A percentile compares a stretch with the other conserved stretches of the same genome.
Conservation (phyloP, 2,888 invertebrate species). For the Nemotelus pantherinus region DNA sequence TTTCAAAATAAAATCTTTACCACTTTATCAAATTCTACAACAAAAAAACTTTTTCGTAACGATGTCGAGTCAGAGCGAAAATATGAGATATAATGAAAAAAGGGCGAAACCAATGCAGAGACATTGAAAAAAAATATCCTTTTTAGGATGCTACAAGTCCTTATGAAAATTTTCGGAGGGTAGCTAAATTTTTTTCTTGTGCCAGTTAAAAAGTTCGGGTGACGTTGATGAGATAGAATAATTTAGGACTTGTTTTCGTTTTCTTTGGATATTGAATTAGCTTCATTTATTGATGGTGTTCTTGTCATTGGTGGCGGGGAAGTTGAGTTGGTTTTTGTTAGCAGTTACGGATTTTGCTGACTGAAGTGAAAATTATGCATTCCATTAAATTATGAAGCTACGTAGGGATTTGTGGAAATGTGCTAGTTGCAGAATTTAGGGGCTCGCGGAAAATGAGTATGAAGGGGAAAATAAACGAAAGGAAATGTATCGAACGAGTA, state of each 20-base stretch:
- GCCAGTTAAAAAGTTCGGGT: neutral
- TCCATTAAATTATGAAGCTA: no score
- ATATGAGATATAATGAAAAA: neutral
- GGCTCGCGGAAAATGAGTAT: no score
- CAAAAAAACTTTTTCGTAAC: neutral
- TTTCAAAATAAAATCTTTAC: no score
- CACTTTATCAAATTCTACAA: neutral
- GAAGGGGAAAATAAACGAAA: no score
- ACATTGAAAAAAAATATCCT: neutral
- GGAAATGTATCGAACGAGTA: no score
- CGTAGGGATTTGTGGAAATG: no score
- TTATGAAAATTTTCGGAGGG: neutral
- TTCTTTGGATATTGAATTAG: slow-evolving; percentile 15
- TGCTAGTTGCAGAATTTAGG: no score
- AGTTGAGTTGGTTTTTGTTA: neutral
- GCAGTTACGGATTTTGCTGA: no score
- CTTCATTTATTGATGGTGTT: neutral
- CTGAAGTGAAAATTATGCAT: no score
- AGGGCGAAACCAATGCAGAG: neutral
- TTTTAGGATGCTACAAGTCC: neutral
- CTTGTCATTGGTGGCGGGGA: neutral
- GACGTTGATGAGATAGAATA: slow-evolving; percentile 8
- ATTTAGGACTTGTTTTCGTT: neutral
- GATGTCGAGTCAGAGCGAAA: neutral
- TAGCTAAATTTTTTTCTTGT: neutral